Conservation (phyloP, 2,797 vertebrate species). For the Pelodytes ibericus region DNA sequence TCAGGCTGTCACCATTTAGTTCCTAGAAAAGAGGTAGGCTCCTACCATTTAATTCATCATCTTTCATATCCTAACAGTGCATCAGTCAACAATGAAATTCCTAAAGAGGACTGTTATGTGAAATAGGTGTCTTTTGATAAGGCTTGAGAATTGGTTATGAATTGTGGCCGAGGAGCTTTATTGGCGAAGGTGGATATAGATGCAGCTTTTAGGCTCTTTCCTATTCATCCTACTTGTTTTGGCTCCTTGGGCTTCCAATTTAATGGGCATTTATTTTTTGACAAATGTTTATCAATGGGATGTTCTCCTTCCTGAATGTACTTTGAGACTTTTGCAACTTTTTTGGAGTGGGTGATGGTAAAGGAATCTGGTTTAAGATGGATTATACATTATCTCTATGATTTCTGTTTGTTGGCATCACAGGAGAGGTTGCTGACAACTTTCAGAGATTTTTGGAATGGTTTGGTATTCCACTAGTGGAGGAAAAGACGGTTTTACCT, state of each 20-base stretch:
- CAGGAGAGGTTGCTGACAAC: not conserved
- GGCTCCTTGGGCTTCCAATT: not conserved
- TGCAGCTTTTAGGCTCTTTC: not conserved
- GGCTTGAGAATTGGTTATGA: not conserved
- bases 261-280: not conserved
- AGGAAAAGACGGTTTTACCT: not conserved
- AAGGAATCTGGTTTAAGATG: not conserved
- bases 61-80: not conserved
- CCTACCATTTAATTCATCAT: too few relatives aligned
- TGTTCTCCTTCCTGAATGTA: not conserved
- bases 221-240: not conserved
- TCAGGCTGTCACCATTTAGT: too few relatives aligned
- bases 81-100: not conserved
- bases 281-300: not conserved
- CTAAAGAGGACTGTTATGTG: not conserved
- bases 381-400: not conserved
- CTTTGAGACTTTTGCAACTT: not conserved
- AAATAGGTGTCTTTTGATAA: not conserved
- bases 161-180: too few relatives aligned
- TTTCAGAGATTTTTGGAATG: not conserved
- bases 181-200: not conserved
- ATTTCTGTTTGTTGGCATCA: not conserved
- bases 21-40: too few relatives aligned
- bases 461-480: not conserved
- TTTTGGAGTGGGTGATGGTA: not conserved